Evolutionary conservation across 2,113 vertebrate species (phyloP).

Genomic region (Lanius ludovicianus): DNA sequence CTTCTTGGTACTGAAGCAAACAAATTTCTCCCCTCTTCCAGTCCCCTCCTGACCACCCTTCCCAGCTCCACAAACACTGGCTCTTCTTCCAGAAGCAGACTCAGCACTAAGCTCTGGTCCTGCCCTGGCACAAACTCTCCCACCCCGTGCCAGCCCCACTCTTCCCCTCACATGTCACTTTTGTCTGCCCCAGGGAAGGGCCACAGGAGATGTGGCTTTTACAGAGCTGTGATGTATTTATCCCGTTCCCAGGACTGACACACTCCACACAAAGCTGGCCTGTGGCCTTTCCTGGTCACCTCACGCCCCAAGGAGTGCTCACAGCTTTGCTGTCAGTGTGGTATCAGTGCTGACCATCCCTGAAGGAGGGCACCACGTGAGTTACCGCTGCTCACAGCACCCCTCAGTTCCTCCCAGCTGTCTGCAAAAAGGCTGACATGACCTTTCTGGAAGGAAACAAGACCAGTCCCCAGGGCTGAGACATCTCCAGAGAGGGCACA

Average conservation of each 20-base stretch:
- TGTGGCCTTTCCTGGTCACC: not conserved
- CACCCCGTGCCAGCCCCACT: not conserved
- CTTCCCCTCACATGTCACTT: not conserved
- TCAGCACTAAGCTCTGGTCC: not conserved
- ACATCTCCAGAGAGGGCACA: rapidly evolving
- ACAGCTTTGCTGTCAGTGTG: not conserved
- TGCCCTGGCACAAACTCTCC: not conserved
- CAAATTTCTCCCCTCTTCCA: not conserved
- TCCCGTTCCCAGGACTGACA: not conserved
- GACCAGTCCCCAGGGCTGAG: not conserved
- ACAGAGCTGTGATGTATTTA: not conserved
- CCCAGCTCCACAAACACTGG: not conserved
- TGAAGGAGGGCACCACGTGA: rapidly evolving
- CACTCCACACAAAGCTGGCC: not conserved
- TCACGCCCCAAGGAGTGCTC: rapidly evolving
- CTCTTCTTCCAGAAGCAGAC: not conserved
- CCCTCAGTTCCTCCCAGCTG: rapidly evolving
- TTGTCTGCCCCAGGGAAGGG: not conserved
- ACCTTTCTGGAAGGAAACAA: not conserved
- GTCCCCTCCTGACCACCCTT: not conserved
- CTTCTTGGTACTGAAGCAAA: not conserved
- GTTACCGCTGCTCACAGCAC: not conserved
- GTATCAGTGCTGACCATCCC: not conserved
- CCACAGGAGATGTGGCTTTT: not conserved
- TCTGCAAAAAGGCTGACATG: not conserved